These are phyloP conservation scores for Parus major DNA, from an alignment of 2,113 vertebrate species.

Conservation along the genomic window DNA sequence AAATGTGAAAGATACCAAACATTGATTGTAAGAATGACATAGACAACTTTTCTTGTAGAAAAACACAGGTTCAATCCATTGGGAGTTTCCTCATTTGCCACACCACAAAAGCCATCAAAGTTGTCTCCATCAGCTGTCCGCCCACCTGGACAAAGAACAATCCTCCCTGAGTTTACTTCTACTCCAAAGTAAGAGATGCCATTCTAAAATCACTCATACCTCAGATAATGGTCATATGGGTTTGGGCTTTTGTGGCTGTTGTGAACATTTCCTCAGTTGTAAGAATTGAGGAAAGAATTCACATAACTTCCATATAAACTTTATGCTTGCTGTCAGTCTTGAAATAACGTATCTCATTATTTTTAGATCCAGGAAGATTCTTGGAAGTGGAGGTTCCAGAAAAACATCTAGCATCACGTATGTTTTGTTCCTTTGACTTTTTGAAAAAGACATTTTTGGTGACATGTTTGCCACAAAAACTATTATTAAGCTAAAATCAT, in stretches of 20 bases:
- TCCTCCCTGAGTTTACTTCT: conserved; percentile 68
- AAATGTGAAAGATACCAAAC: background rate
- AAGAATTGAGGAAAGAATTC: background rate
- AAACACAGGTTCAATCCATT: conserved; percentile 48
- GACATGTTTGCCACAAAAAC: background rate
- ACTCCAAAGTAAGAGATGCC: conserved; percentile 73
- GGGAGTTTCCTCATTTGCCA: conserved; percentile 68
- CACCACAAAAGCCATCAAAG: conserved; percentile 60
- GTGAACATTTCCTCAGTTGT: background rate
- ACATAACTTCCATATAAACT: background rate
- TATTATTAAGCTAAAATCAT: background rate
- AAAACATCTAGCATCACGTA: conserved; percentile 70
- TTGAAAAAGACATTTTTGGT: background rate
- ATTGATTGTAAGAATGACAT: background rate
- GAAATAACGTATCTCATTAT: background rate
- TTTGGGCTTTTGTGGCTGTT: background rate
- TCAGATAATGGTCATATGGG: background rate
- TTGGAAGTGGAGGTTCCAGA: conserved; percentile 46
- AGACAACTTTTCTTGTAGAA: conserved; percentile 53
- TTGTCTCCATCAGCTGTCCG: conserved; percentile 71
- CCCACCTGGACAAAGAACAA: conserved; percentile 52
- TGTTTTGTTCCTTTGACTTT: conserved; percentile 32
- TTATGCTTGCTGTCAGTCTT: background rate
- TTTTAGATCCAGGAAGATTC: conserved; percentile 61
- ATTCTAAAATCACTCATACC: background rate